Evolutionary conservation across 2,113 vertebrate genomes (phyloP).

Genomic region (Sciurus niger): DNA sequence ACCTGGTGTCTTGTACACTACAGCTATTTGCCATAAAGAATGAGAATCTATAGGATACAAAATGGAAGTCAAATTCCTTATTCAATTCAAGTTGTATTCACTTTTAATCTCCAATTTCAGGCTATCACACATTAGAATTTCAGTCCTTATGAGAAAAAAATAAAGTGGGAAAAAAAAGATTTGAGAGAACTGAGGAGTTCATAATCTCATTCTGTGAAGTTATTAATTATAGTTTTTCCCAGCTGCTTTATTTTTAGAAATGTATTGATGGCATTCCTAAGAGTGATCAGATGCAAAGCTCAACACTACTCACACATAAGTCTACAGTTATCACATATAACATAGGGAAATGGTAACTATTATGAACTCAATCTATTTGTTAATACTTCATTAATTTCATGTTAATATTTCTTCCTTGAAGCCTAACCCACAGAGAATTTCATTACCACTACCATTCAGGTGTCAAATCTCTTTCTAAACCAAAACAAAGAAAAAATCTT

Average conservation of each 20-base stretch:
- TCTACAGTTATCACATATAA: conserved; percentile 18
- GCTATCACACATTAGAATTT: conserved; percentile 47
- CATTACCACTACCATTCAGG: conserved; percentile 65
- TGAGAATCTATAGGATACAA: background rate
- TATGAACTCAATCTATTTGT: conserved; percentile 71
- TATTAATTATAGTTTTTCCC: conserved; percentile 20
- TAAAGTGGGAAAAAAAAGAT: background rate
- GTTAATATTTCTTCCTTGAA: conserved; percentile 75
- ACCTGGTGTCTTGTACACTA: background rate
- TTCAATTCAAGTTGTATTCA: conserved; percentile 11
- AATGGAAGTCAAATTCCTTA: background rate
- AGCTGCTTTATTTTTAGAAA: conserved; percentile 47
- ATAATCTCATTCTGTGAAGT: conserved; percentile 23
- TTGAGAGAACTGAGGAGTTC: background rate
- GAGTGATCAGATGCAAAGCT: conserved; percentile 51
- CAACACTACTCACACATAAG: background rate
- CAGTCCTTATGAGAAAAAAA: conserved; percentile 45
- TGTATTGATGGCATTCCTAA: background rate
- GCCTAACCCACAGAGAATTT: conserved; percentile 71
- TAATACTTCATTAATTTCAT: conserved; percentile 79
- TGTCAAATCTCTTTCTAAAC: conserved; percentile 70
- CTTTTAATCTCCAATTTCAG: conserved; percentile 63
- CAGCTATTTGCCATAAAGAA: background rate
- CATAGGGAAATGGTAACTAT: background rate
- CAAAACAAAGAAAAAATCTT: conserved; percentile 74